Percentiles rank a stretch among this genome's conserved stretches.
These are phyloP conservation scores for Myotis vivesi DNA, from an alignment of 2,797 vertebrate species.

Conservation along the genomic window DNA sequence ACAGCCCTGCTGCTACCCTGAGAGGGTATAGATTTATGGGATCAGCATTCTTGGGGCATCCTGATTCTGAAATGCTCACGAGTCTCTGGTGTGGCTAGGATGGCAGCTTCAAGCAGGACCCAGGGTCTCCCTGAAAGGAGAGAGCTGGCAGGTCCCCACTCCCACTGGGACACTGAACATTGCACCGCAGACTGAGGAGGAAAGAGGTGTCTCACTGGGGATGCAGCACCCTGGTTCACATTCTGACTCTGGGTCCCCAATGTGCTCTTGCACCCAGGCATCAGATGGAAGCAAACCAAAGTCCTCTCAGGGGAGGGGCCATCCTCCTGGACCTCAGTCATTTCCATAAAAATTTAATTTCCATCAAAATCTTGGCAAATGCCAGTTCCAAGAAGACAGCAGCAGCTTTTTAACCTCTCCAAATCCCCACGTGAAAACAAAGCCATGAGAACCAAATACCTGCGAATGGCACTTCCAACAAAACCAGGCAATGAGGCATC, in stretches of 20 bases:
- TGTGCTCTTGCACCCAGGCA: too few species aligned
- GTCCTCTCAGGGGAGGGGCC: background rate
- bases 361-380: background rate
- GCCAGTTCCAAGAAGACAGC: background rate
- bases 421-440: background rate
- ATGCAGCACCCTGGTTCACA: fast-evolving
- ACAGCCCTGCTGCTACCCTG: background rate
- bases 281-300: background rate
- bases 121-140: background rate
- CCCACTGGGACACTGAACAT: background rate
- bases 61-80: background rate
- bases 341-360: background rate
- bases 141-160: background rate
- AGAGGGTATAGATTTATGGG: background rate
- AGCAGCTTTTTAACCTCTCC: background rate
- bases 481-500: background rate
- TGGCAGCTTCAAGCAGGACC: background rate
- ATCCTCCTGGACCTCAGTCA: background rate
- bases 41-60: background rate
- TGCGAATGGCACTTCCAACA: background rate
- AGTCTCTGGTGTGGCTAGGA: background rate
- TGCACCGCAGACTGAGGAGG: background rate
- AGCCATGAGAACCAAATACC: background rate
- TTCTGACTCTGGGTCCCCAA: background rate
- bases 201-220: background rate